Evolutionary conservation across 2,113 vertebrate species (phyloP).

Genomic region (Pollachius pollachius): DNA sequence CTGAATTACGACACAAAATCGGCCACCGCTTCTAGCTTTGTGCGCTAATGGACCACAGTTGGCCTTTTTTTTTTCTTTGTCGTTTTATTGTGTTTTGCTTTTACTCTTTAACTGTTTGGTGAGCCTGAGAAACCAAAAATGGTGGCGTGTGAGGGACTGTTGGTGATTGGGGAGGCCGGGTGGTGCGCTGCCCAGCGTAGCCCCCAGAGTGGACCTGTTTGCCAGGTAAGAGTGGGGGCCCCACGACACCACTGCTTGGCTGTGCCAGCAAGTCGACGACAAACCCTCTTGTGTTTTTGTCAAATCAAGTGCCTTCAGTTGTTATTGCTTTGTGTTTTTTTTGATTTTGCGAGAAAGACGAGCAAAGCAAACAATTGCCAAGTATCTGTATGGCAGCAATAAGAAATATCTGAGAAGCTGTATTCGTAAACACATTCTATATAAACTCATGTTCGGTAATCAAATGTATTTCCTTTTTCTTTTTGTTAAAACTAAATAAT

Average conservation of each 20-base stretch:
- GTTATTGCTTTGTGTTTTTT: slow-evolving; percentile 37
- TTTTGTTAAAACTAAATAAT: slow-evolving; percentile 58
- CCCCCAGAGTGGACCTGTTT: slow-evolving; percentile 46
- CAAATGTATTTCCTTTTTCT: slow-evolving; percentile 64
- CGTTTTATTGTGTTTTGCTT: slow-evolving; percentile 20
- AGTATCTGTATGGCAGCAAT: slow-evolving; percentile 41
- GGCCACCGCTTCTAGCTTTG: background rate
- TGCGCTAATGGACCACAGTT: background rate
- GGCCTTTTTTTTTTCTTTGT: slow-evolving; percentile 50
- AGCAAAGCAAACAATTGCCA: slow-evolving; percentile 53
- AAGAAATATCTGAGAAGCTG: slow-evolving; percentile 37
- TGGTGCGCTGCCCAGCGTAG: background rate
- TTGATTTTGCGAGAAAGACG: slow-evolving; percentile 20
- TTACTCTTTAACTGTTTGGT: slow-evolving; percentile 30
- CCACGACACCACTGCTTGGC: slow-evolving; percentile 74
- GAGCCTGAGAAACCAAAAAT: slow-evolving; percentile 85
- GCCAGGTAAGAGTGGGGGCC: slow-evolving; percentile 42
- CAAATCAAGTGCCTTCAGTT: slow-evolving; percentile 76
- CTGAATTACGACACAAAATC: background rate
- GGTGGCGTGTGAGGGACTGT: slow-evolving; percentile 61
- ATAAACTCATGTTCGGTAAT: slow-evolving; percentile 74
- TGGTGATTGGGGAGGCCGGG: slow-evolving; percentile 21
- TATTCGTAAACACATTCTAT: slow-evolving; percentile 60
- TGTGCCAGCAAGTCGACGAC: slow-evolving; percentile 77
- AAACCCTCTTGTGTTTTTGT: slow-evolving; percentile 62